phyloP scores from a whole-genome alignment of 2,797 vertebrate genomes.

The Miichthys miiuy region DNA sequence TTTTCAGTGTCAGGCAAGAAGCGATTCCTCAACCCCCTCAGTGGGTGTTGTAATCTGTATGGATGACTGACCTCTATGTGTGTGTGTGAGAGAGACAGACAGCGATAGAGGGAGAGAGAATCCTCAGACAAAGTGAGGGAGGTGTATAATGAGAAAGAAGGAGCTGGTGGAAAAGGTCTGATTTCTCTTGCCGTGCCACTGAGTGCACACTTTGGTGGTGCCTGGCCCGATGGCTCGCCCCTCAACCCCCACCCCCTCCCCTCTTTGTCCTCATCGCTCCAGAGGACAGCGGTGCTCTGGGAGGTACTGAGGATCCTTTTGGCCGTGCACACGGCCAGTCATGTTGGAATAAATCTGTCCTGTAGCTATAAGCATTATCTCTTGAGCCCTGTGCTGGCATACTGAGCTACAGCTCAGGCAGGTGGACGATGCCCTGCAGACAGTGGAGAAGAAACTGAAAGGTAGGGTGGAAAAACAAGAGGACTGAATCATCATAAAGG shows the following conservation, averaged over 20 bases:
- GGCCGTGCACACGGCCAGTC: slow-evolving; percentile 42
- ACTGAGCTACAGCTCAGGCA: slow-evolving; percentile 23
- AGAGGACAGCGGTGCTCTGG: slow-evolving; percentile 32
- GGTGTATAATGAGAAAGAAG: slow-evolving; percentile 64
- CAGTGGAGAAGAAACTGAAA: background rate
- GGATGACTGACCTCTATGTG: slow-evolving; percentile 57
- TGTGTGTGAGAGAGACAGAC: background rate
- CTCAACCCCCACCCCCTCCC: slow-evolving; percentile 4
- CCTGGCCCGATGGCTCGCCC: slow-evolving; percentile 43
- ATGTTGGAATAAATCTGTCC: slow-evolving; percentile 66
- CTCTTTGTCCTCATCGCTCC: slow-evolving; percentile 59
- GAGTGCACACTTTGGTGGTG: slow-evolving; percentile 32
- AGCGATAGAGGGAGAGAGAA: slow-evolving; percentile 27
- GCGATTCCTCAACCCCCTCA: slow-evolving; percentile 34
- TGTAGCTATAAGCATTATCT: slow-evolving; percentile 66
- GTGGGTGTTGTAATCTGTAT: slow-evolving; percentile 58
- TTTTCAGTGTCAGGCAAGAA: slow-evolving; percentile 42
- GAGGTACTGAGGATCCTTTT: slow-evolving; percentile 49
- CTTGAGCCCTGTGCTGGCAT: slow-evolving; percentile 50
- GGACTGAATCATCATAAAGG: background rate
- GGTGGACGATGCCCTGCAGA: slow-evolving; percentile 6
- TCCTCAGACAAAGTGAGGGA: slow-evolving; percentile 49
- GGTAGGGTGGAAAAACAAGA: background rate
- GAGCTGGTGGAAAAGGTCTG: slow-evolving; percentile 36
- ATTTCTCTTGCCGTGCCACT: slow-evolving; percentile 30